Evolutionary conservation across 2,888 invertebrate genomes (phyloP).

Genomic region (Anoplius nigerrimus): DNA sequence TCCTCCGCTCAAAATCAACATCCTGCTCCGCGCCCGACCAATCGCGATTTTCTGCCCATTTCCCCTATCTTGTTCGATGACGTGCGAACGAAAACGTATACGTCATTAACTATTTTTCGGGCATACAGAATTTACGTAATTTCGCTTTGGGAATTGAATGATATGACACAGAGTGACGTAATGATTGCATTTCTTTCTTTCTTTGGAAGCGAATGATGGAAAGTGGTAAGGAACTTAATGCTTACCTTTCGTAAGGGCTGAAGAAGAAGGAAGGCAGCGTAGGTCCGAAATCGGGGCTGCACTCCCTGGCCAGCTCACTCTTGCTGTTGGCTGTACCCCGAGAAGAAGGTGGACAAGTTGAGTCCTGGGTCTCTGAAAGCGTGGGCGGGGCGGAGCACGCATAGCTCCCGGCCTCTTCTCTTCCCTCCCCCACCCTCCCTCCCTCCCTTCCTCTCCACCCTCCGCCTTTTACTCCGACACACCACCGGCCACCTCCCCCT

Average conservation of each 20-base stretch:
- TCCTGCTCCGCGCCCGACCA: not conserved
- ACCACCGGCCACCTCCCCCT: not conserved
- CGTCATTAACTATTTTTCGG: too few relatives aligned
- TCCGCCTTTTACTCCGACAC: conserved; percentile 6
- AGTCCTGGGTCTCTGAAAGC: conserved; percentile 73
- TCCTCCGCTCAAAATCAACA: not conserved
- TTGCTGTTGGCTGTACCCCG: conserved; percentile 69
- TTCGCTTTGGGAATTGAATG: too few relatives aligned
- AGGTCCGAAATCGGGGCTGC: not conserved
- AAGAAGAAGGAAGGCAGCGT: too few relatives aligned
- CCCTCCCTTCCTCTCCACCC: conserved; percentile 6
- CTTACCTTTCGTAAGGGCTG: too few relatives aligned
- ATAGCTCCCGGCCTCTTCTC: conserved; percentile 72
- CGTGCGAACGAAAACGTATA: too few relatives aligned
- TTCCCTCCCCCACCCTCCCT: conserved; percentile 42
- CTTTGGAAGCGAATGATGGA: too few relatives aligned
- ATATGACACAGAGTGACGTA: too few relatives aligned
- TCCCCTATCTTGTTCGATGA: too few relatives aligned
- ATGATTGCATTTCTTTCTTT: too few relatives aligned
- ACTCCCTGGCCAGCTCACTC: conserved; percentile 47
- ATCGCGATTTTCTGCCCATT: not conserved
- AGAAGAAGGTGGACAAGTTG: conserved; percentile 74
- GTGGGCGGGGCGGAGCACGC: conserved; percentile 75
- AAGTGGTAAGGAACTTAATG: too few relatives aligned
- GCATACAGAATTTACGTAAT: too few relatives aligned